phyloP scores from a whole-genome alignment of 2,888 invertebrate genomes.

The Cantharis rustica region DNA sequence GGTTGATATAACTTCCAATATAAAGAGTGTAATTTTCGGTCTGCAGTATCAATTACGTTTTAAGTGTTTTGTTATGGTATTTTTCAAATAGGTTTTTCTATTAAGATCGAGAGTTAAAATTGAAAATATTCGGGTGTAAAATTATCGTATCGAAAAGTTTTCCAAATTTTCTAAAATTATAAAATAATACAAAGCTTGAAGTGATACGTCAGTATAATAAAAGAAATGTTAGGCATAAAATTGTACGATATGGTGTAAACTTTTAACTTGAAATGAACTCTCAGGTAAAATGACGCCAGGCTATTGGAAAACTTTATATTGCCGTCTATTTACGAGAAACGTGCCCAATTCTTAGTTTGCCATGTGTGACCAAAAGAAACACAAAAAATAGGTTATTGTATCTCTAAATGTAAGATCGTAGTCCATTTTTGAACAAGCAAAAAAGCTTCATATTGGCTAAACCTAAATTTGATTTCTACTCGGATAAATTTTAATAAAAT shows the following conservation, averaged over 20 bases:
- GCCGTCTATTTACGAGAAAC: constrained; percentile 4
- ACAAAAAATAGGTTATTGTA: constrained; percentile 3
- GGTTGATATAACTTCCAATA: neutral
- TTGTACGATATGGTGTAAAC: neutral
- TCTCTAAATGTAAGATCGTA: constrained; percentile 1
- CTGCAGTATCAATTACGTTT: neutral
- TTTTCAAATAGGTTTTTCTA: neutral
- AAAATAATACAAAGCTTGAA: neutral
- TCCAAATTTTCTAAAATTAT: neutral
- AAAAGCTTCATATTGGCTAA: neutral
- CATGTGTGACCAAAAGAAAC: constrained; percentile 3
- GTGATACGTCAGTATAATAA: neutral
- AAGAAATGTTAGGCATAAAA: neutral
- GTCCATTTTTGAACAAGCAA: neutral
- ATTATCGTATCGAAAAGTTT: neutral
- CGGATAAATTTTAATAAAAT: neutral
- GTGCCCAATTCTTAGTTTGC: constrained; percentile 4
- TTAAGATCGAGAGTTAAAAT: neutral
- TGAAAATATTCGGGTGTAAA: neutral
- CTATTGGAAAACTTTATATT: constrained; percentile 5
- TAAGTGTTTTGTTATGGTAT: neutral
- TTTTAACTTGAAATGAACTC: constrained; percentile 1
- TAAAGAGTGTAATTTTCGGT: neutral
- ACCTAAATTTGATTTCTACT: neutral
- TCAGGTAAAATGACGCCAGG: constrained; percentile 2